A percentile compares a stretch with the other conserved stretches of the same genome.
Conservation (phyloP, 2,113 vertebrate genomes). For the Anser brachyrhynchus region DNA sequence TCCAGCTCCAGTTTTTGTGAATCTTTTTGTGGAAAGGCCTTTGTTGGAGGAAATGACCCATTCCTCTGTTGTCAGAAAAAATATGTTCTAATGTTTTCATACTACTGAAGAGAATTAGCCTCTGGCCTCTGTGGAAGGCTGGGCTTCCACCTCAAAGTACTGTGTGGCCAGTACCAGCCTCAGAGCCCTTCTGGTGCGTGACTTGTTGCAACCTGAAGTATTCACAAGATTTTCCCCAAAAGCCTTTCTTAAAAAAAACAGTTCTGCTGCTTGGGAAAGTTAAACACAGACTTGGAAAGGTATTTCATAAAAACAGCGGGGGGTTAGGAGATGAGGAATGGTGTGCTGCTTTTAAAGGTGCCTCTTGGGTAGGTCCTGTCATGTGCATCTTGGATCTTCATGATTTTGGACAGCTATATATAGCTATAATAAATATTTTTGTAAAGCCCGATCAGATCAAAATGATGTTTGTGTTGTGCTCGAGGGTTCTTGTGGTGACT, state of each 20-base stretch:
- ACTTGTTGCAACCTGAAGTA: slow-evolving; percentile 57
- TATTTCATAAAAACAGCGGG: neutral
- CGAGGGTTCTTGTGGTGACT: neutral
- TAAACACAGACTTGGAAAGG: neutral
- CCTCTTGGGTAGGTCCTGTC: neutral
- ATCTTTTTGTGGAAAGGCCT: neutral
- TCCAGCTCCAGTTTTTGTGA: neutral
- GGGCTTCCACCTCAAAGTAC: slow-evolving; percentile 2
- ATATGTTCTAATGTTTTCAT: neutral
- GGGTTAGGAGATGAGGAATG: neutral
- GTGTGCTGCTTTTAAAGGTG: neutral
- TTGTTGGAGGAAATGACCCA: neutral
- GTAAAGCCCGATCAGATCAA: slow-evolving; percentile 28
- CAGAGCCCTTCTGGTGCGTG: slow-evolving; percentile 38
- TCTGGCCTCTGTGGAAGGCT: neutral
- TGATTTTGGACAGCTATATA: slow-evolving; percentile 19
- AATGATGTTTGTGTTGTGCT: slow-evolving; percentile 27
- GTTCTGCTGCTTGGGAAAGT: slow-evolving; percentile 21
- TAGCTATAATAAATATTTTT: slow-evolving; percentile 22
- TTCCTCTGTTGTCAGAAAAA: neutral
- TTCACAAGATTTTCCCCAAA: slow-evolving; percentile 42
- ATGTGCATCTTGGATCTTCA: neutral
- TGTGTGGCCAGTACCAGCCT: slow-evolving; percentile 25
- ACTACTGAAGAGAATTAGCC: slow-evolving; percentile 1
- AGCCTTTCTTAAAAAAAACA: slow-evolving; percentile 33